Base-by-base conservation (phyloP, 1,140 invertebrate species). In the Ephestia elutella region DNA sequence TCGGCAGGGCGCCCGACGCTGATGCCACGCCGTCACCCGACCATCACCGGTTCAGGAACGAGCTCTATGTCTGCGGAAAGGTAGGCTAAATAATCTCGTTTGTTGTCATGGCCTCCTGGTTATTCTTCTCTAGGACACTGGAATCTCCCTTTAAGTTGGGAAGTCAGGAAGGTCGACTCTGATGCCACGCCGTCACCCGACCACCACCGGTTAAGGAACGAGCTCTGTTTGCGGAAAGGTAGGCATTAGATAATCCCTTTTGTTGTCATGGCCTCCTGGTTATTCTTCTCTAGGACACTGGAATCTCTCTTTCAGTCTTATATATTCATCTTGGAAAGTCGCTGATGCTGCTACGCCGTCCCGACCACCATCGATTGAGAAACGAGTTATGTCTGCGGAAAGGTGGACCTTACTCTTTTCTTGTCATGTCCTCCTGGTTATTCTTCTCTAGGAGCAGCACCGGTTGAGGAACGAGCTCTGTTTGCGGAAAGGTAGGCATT, bases 161-260 rank as follows among this genome's bases (percentile, higher is more conserved):
- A n/a, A n/a, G n/a, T n/a, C 89, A 90, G 78, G 85, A 69, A 90
- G 86, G 64, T 91, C 87, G 65, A 91, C 89, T 32, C 91, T 89
- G 66, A 92, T 87, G 60, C 91, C 89, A 66, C 92, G 85, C 88
- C 91, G 87, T 76, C 89, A 72, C 73, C 90, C 58, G 81, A 92
- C 83, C 75, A 89, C 11, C 86, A 90, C 65, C 87, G 81, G 53
- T 78, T 92, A 50, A 91, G 92, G 15, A 75, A 74, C 50, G 93
- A 94, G 80, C 90, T 93, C 49, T 94, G 89, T 94, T 30, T 94
- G 92, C 73, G 93, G 93, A 66, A 94, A 93, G 90, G 93, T 94
- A 85, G 80, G 68, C n/a, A n/a, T n/a, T 32, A 10, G 28, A 57
- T 11, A 30, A 21, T 8, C 30, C 18, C 18, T 13, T 38, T 54